These are phyloP conservation scores for Coenonympha glycerion DNA, from an alignment of 2,888 invertebrate genomes.

Conservation along the genomic window DNA sequence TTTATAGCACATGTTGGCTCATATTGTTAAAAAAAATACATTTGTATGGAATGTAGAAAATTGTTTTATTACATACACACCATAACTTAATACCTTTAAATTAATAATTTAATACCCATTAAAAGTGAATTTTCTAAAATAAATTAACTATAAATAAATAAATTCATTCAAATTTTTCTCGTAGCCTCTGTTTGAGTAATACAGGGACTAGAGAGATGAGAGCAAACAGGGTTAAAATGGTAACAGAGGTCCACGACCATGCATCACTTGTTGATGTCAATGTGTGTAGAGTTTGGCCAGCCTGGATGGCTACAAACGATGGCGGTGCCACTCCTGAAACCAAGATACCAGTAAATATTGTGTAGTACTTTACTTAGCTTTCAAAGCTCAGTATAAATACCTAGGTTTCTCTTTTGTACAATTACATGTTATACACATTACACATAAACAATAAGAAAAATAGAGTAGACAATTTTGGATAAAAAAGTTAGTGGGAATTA, in stretches of 20 bases:
- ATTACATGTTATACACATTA: too few species aligned
- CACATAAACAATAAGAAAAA: too few species aligned
- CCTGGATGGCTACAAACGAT: conserved; percentile 97
- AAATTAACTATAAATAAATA: conserved; percentile 44
- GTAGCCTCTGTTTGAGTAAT: conserved; percentile 85
- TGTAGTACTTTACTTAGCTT: too few species aligned
- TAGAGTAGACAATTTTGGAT: too few species aligned
- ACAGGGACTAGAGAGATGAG: conserved; percentile 91
- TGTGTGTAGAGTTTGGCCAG: conserved; percentile 95
- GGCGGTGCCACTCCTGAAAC: conserved; percentile 94
- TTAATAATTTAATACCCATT: conserved; percentile 11
- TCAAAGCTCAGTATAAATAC: too few species aligned
- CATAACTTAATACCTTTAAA: conserved; percentile 2
- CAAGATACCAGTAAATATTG: background rate
- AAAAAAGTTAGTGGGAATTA: too few species aligned
- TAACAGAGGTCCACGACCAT: conserved; percentile 91
- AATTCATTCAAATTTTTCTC: conserved; percentile 83
- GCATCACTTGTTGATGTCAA: conserved; percentile 92
- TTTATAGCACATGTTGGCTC: conserved; percentile 83
- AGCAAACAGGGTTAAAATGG: conserved; percentile 86
- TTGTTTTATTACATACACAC: conserved; percentile 42
- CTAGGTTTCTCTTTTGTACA: too few species aligned
- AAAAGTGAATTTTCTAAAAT: conserved; percentile 38
- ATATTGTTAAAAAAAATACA: conserved; percentile 76
- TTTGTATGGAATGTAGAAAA: conserved; percentile 55